Percentiles rank a stretch among this genome's conserved stretches.
These are phyloP conservation scores for Musca domestica DNA, from an alignment of 1,140 invertebrate species.

Conservation along the genomic window DNA sequence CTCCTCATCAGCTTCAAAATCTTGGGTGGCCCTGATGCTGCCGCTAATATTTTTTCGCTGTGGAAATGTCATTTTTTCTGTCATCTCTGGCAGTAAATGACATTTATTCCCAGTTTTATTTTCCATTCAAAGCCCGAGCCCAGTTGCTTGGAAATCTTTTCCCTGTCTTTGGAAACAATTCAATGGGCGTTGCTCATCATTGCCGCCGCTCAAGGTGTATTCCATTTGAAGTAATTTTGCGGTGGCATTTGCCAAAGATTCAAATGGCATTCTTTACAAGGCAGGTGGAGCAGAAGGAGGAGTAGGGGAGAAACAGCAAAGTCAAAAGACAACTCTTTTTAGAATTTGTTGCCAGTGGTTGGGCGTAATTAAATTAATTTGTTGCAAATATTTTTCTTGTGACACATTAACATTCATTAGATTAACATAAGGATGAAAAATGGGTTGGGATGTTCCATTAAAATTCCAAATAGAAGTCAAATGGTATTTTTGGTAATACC, in stretches of 20 bases:
- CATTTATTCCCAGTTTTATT: slow-evolving; percentile 2
- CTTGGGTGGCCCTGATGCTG: neutral
- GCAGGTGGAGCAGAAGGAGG: no score
- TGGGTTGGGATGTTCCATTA: no score
- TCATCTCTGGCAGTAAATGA: slow-evolving; percentile 4
- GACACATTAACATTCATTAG: no score
- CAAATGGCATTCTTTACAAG: no score
- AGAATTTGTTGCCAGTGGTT: neutral
- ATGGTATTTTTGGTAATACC: no score
- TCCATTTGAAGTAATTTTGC: neutral
- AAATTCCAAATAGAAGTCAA: no score
- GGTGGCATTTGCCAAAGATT: neutral
- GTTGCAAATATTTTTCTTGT: neutral
- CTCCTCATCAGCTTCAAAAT: no score
- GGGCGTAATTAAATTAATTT: slow-evolving; percentile 18
- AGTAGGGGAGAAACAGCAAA: no score
- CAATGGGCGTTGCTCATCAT: neutral
- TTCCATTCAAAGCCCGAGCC: no score
- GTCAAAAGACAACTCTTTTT: neutral
- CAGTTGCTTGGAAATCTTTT: no score
- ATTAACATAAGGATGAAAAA: no score
- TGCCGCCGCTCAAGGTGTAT: neutral
- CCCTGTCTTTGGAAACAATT: neutral
- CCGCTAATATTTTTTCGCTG: neutral
- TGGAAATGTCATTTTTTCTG: slow-evolving; percentile 10